Evolutionary conservation across 2,113 vertebrate genomes (phyloP).

Genomic region (Hoplias malabaricus): DNA sequence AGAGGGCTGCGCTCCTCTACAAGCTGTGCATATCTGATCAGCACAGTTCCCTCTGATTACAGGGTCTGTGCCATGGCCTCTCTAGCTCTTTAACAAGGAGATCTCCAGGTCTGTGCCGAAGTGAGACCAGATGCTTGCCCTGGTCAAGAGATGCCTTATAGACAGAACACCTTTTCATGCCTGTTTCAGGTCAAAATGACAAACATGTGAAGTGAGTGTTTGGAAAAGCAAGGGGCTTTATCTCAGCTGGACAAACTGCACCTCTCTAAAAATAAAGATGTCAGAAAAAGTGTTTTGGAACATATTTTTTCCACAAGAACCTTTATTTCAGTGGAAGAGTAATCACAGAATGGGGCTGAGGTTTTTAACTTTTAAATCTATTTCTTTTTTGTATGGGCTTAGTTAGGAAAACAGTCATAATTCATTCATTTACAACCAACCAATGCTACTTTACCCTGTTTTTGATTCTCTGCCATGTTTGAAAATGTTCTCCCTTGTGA

Average conservation of each 20-base stretch:
- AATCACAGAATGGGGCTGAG: too few relatives aligned
- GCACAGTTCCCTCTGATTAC: conserved; percentile 14
- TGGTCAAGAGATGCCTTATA: conserved; percentile 9
- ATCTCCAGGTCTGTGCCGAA: conserved; percentile 29
- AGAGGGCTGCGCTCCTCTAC: background rate
- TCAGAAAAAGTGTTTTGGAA: background rate
- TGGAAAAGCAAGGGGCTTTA: background rate
- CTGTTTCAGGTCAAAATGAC: conserved; percentile 35
- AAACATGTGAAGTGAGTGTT: conserved; percentile 28
- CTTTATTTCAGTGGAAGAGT: too few relatives aligned
- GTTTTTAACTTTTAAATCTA: too few relatives aligned
- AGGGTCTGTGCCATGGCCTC: background rate
- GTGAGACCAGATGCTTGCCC: conserved; percentile 44
- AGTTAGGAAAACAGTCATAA: too few relatives aligned
- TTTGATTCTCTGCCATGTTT: too few relatives aligned
- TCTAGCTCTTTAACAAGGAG: background rate
- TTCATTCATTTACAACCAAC: too few relatives aligned
- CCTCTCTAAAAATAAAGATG: background rate
- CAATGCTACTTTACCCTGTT: too few relatives aligned
- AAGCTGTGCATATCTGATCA: conserved; percentile 5
- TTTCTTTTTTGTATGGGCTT: too few relatives aligned
- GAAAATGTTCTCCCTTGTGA: too few relatives aligned
- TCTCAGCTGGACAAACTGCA: background rate
- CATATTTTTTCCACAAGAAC: too few relatives aligned
- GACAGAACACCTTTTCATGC: conserved; percentile 32